Percentiles rank a stretch among this genome's conserved stretches.
phyloP scores from a whole-genome alignment of 2,113 vertebrate species.

The Electrona antarctica region DNA sequence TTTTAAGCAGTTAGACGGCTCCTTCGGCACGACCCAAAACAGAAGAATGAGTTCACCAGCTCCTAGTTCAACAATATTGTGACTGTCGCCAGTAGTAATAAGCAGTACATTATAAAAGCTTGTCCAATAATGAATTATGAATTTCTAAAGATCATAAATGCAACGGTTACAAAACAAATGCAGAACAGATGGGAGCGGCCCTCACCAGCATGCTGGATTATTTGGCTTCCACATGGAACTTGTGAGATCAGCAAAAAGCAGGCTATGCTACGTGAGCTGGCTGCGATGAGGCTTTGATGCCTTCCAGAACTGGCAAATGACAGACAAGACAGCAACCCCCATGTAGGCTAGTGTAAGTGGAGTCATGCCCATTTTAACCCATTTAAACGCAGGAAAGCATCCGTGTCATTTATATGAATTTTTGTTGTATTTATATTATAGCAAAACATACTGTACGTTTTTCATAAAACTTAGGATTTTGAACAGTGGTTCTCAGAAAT shows the following conservation, averaged over 20 bases:
- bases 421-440: no score
- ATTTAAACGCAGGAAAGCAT: no score
- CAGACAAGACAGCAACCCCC: slow-evolving; percentile 8
- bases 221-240: neutral
- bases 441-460: no score
- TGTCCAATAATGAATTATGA: neutral
- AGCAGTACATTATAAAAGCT: neutral
- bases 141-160: neutral
- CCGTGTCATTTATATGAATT: no score
- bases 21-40: no score
- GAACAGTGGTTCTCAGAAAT: no score
- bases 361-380: neutral
- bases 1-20: no score
- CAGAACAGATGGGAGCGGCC: slow-evolving; percentile 31
- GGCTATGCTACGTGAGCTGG: neutral
- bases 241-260: slow-evolving; percentile 1
- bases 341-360: neutral
- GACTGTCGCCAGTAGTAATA: no score
- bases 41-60: no score
- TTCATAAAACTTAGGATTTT: no score
- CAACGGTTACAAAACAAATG: neutral
- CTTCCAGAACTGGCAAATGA: slow-evolving; percentile 54
- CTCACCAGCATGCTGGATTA: neutral
- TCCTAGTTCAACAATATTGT: no score
- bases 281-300: neutral